Evolutionary conservation across 2,113 vertebrate species (phyloP), one percentile per base, ranked within the genome.

Genomic region (Cynoglossus semilaevis): DNA sequence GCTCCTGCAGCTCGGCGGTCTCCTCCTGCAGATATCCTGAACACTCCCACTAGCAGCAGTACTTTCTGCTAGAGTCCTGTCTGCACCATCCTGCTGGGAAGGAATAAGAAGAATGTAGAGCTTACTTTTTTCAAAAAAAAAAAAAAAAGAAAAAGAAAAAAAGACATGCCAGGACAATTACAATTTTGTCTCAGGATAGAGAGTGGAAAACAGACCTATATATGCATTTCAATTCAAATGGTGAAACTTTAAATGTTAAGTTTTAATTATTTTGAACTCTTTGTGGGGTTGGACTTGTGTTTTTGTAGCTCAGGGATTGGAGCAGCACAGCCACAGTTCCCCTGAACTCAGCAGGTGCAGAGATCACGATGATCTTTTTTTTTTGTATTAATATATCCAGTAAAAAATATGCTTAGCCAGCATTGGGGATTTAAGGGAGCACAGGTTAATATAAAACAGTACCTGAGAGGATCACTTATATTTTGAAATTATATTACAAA

Each of bases 1-100:
- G 9, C 52, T 70, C 52, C 48, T 9, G 12, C 58, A 12, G 56
- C 43, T 48, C 55, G 44, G n/a, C 18, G 0, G 16, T 38, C 51
- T 58, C 44, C 36, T 35, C 48, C 53, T 63, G 60, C 47, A 46
- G 47, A 67, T 47, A 44, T 36, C 51, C 17, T 45, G 34, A 68
- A 67, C 42, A 46, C 47, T 68, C 55, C 54, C 37, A n/a, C 51
- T n/a, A 22, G 41, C 29, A 62, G 68, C 57, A 48, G 10, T 18
- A 8, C 49, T 51, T 56, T 65, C 58, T 51, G 50, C 38, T 65
- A 44, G 58, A 58, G 64, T 42, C 50, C 43, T 22, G 47, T 14
- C 53, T 61, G 51, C 43, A 42, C 17, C 37, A 1, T 62, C 15
- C 46, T 7, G n/a, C 36, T 48, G 19, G 47, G 18, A 46, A 43